Evolutionary conservation across 2,797 vertebrate species (phyloP).

Genomic region (Amblyraja radiata): DNA sequence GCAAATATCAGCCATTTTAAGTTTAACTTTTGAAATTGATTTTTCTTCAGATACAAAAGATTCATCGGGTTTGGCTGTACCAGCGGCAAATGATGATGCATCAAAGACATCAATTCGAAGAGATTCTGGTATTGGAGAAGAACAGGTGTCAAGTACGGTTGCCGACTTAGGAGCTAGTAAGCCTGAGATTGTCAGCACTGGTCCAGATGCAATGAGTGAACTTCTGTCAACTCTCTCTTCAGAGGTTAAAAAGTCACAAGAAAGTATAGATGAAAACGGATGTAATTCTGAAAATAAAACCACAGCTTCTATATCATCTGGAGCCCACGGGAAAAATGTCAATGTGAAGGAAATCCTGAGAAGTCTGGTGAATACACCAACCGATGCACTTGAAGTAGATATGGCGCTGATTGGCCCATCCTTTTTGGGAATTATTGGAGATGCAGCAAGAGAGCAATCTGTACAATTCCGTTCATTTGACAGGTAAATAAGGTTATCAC

Average conservation of each 20-base stretch:
- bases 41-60: constrained; percentile 12
- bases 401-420: constrained; percentile 69
- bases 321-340: constrained; percentile 72
- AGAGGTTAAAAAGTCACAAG: constrained; percentile 71
- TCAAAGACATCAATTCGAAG: constrained; percentile 45
- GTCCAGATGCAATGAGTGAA: constrained; percentile 86
- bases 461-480: constrained; percentile 86
- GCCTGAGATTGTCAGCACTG: constrained; percentile 52
- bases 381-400: constrained; percentile 71
- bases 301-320: constrained; percentile 47
- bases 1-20: not conserved
- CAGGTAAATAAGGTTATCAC: constrained; percentile 61
- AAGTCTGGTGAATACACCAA: constrained; percentile 77
- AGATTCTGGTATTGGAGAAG: constrained; percentile 75
- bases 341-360: constrained; percentile 92
- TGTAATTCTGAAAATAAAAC: constrained; percentile 50
- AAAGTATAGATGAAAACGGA: constrained; percentile 48
- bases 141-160: constrained; percentile 54
- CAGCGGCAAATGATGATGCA: not conserved
- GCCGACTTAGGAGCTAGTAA: constrained; percentile 44
- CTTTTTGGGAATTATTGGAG: constrained; percentile 71
- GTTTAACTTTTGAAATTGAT: not conserved
- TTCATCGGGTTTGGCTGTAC: not conserved
- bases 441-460: constrained; percentile 62
- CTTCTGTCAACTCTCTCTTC: constrained; percentile 78